Evolutionary conservation across 2,113 vertebrate genomes (phyloP).

Genomic region (Mastomys natalensis): DNA sequence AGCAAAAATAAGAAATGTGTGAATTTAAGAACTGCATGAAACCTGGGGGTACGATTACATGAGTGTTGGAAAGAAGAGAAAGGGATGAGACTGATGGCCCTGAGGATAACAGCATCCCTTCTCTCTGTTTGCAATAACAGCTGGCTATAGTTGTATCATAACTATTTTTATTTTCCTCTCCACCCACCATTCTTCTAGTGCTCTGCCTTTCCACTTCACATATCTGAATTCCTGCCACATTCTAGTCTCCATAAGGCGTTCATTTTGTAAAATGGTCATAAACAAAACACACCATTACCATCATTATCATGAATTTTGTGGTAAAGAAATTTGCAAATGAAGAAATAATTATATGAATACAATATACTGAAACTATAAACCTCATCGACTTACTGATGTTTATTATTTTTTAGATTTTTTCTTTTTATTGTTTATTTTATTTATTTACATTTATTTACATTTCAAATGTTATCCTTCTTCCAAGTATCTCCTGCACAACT

Average conservation of each 20-base stretch:
- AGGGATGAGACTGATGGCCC: neutral
- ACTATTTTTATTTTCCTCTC: neutral
- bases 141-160: fast-evolving
- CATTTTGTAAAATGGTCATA: neutral
- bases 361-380: neutral
- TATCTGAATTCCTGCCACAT: neutral
- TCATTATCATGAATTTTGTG: neutral
- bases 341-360: neutral
- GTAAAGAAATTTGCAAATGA: fast-evolving
- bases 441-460: no score
- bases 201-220: neutral
- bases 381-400: neutral
- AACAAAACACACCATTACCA: neutral
- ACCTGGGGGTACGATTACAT: neutral
- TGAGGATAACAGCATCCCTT: neutral
- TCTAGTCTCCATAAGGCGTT: neutral
- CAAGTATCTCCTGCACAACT: no score
- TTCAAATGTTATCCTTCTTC: no score
- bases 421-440: no score
- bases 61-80: neutral
- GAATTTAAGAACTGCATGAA: neutral
- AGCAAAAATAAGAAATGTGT: neutral
- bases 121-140: neutral
- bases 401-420: no score
- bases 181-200: neutral